Conservation (phyloP, 2,888 invertebrate species). For the Sclerodermus sp. region DNA sequence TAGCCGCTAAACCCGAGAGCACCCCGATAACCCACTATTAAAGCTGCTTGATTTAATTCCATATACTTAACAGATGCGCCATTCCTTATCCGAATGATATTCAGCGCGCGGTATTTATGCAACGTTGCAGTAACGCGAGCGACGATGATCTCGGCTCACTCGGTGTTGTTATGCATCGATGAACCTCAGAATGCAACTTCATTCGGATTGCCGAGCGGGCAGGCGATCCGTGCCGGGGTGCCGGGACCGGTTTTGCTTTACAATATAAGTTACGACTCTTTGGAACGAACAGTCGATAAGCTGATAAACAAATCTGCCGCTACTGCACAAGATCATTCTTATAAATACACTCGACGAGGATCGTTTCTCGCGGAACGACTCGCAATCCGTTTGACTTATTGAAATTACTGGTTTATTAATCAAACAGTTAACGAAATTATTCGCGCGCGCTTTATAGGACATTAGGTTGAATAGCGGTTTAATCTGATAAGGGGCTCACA, state of each 20-base stretch:
- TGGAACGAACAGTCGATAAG: slow-evolving; percentile 32
- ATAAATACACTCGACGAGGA: not conserved
- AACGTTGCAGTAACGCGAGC: slow-evolving; percentile 18
- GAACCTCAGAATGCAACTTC: slow-evolving; percentile 35
- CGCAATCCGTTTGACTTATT: too few relatives aligned
- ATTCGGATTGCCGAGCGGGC: slow-evolving; percentile 22
- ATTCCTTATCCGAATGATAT: not conserved
- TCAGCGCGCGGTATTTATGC: slow-evolving; percentile 12
- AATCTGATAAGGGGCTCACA: too few relatives aligned
- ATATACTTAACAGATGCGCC: too few relatives aligned
- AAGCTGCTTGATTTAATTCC: too few relatives aligned
- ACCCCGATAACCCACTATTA: too few relatives aligned
- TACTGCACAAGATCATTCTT: slow-evolving; percentile 16
- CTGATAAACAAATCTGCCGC: slow-evolving; percentile 39
- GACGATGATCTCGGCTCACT: slow-evolving; percentile 23
- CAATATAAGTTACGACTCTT: slow-evolving; percentile 31
- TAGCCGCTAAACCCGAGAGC: too few relatives aligned
- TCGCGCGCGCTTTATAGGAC: too few relatives aligned
- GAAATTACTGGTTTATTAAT: too few relatives aligned
- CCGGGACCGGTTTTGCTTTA: slow-evolving; percentile 35
- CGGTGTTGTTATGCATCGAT: slow-evolving; percentile 28
- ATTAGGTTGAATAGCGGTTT: too few relatives aligned
- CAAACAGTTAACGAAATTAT: too few relatives aligned
- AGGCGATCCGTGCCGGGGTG: slow-evolving; percentile 18
- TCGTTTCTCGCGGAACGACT: too few relatives aligned